Conservation (phyloP, 2,888 invertebrate species). For the Fabriciana adippe region DNA sequence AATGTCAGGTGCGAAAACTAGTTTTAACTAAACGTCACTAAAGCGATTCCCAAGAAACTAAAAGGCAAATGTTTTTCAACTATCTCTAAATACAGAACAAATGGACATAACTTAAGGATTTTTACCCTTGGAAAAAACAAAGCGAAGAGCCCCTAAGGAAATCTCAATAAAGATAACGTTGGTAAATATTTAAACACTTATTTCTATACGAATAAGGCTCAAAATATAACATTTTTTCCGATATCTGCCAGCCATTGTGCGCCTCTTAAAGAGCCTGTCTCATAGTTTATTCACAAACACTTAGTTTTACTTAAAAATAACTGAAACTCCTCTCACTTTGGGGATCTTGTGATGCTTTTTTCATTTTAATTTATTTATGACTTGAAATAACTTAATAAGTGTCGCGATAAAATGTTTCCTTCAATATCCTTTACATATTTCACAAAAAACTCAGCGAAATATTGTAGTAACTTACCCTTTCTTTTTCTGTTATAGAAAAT, state of each 20-base stretch:
- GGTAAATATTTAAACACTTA: constrained; percentile 5
- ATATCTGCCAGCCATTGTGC: background rate
- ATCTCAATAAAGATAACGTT: constrained; percentile 18
- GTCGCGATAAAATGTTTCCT: background rate
- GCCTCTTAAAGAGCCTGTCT: constrained; percentile 18
- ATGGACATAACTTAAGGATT: constrained; percentile 30
- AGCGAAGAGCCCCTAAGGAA: constrained; percentile 27
- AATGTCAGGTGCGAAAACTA: background rate
- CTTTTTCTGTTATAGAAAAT: too few relatives aligned
- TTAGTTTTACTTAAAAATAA: constrained; percentile 30
- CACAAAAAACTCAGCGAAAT: too few relatives aligned
- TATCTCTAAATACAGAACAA: constrained; percentile 5
- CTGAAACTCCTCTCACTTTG: constrained; percentile 25
- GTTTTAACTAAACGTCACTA: too few relatives aligned
- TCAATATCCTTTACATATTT: too few relatives aligned
- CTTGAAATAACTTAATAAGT: background rate
- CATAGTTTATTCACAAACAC: constrained; percentile 39
- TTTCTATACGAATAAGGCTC: background rate
- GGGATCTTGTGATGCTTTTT: constrained; percentile 22
- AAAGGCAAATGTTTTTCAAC: constrained; percentile 5
- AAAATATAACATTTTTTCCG: background rate
- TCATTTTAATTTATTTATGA: background rate
- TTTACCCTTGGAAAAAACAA: constrained; percentile 29
- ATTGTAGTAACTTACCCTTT: too few relatives aligned
- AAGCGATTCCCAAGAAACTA: background rate